phyloP scores from a whole-genome alignment of 2,888 invertebrate species.

The Argyra leucocephala region DNA sequence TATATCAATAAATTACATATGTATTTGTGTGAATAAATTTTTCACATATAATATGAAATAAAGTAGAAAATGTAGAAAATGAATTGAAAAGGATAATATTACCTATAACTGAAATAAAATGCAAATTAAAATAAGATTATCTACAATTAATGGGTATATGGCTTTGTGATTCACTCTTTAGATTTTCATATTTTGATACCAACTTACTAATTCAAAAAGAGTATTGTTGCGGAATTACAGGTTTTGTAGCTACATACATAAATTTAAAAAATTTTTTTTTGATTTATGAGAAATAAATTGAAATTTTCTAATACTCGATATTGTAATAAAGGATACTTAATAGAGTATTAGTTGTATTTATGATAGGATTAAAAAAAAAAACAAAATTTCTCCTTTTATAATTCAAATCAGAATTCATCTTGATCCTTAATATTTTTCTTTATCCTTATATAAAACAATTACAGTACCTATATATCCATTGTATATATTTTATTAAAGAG shows the following conservation, averaged over 20 bases:
- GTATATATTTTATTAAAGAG: too few species aligned
- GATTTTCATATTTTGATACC: background rate
- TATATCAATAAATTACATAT: background rate
- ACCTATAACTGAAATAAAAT: background rate
- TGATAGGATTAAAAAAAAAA: background rate
- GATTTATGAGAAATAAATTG: background rate
- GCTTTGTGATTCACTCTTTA: background rate
- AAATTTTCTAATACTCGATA: background rate
- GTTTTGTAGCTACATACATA: too few species aligned
- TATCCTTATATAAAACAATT: too few species aligned
- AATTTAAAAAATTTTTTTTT: background rate
- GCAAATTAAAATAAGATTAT: background rate
- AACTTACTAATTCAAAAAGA: too few species aligned
- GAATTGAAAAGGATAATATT: background rate
- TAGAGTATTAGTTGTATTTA: background rate
- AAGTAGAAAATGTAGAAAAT: constrained; percentile 4
- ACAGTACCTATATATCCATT: too few species aligned
- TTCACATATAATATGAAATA: constrained; percentile 10
- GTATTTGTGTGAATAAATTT: constrained; percentile 13
- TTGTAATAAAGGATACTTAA: background rate
- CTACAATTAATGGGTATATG: background rate
- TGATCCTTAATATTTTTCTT: background rate
- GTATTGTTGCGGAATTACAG: too few species aligned
- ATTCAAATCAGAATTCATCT: background rate
- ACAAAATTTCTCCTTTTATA: background rate